Percentiles rank a stretch among this genome's conserved stretches.
Conservation (phyloP, 2,113 vertebrate species). For the Uropsilus gracilis region DNA sequence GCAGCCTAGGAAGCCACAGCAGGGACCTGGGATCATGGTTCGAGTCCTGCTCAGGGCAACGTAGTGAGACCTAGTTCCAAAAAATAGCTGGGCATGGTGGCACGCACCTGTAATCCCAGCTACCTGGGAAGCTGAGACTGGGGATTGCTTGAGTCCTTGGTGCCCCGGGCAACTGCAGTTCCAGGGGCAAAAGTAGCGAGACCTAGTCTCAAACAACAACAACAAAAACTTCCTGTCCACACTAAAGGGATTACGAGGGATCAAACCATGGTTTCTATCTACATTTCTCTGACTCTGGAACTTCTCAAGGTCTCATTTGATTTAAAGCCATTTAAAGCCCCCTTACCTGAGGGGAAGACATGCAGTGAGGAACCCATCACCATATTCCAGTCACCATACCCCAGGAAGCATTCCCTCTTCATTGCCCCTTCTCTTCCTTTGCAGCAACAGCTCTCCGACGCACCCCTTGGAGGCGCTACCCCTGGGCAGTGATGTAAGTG, state of each 20-base stretch:
- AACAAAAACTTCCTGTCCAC: background rate
- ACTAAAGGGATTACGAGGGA: background rate
- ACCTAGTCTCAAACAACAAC: no score
- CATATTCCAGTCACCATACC: background rate
- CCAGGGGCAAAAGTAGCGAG: no score
- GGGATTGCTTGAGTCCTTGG: no score
- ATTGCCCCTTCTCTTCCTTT: constrained; percentile 68
- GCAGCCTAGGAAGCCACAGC: no score
- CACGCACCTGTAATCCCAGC: no score
- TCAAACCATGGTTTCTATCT: fast-evolving
- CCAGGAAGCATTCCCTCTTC: constrained; percentile 68
- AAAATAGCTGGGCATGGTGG: no score
- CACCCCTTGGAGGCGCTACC: constrained; percentile 90
- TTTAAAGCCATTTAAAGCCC: background rate
- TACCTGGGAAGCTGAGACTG: no score
- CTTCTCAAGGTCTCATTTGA: background rate
- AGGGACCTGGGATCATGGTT: no score
- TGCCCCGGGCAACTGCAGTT: no score
- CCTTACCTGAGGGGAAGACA: background rate
- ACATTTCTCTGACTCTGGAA: background rate
- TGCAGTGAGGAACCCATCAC: no score
- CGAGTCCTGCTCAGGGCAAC: no score
- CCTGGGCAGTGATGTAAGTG: constrained; percentile 93
- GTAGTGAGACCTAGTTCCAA: no score
- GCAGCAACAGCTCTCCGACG: constrained; percentile 93